phyloP scores from a whole-genome alignment of 1,140 invertebrate genomes.

The Lordiphosa mommai region DNA sequence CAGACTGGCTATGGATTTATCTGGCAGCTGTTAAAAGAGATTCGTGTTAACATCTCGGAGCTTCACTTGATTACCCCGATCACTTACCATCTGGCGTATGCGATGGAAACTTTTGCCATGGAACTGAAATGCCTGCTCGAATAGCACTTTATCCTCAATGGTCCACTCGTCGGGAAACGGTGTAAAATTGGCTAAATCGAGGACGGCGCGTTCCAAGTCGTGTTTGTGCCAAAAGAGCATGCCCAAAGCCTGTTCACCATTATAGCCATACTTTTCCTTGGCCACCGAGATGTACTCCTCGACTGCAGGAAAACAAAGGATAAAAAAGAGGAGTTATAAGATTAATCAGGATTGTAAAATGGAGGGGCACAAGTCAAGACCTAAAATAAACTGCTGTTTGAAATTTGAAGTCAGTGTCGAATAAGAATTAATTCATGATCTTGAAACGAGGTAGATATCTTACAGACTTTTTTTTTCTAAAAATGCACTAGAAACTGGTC shows the following conservation, averaged over 20 bases:
- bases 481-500: too few relatives aligned
- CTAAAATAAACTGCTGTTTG: too few relatives aligned
- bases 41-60: neutral
- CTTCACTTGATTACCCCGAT: neutral
- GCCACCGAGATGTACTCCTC: slow-evolving; percentile 96
- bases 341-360: too few relatives aligned
- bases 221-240: slow-evolving; percentile 99
- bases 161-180: slow-evolving; percentile 99
- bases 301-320: slow-evolving; percentile 82
- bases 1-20: slow-evolving; percentile 96
- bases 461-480: too few relatives aligned
- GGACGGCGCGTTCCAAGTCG: slow-evolving; percentile 93
- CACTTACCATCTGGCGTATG: slow-evolving; percentile 97
- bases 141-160: slow-evolving; percentile 97
- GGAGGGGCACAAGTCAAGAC: too few relatives aligned
- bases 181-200: slow-evolving; percentile 97
- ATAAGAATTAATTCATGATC: too few relatives aligned
- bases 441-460: too few relatives aligned
- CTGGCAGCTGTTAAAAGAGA: slow-evolving; percentile 87
- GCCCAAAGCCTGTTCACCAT: slow-evolving; percentile 97
- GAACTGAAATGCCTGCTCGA: slow-evolving; percentile 98
- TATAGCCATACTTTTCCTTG: slow-evolving; percentile 99
- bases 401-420: too few relatives aligned
- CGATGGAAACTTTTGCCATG: slow-evolving; percentile 99
- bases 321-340: neutral